A percentile compares a stretch with the other conserved stretches of the same genome.
These are phyloP conservation scores for Brachionus paranguensis DNA, from an alignment of 1,140 invertebrate genomes.

Conservation along the genomic window DNA sequence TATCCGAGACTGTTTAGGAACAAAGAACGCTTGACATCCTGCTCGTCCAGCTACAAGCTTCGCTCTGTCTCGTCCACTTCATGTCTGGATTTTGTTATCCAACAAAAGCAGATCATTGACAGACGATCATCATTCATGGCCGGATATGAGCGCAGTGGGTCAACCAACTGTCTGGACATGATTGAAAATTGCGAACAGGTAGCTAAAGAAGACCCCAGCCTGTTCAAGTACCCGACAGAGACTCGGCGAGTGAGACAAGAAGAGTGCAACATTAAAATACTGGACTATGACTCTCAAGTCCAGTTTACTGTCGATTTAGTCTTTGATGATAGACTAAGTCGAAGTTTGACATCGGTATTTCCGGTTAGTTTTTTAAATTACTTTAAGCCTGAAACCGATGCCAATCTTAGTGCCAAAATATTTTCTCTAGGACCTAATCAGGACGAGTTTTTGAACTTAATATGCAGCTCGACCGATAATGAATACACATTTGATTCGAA, in stretches of 20 bases:
- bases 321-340: neutral
- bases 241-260: neutral
- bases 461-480: neutral
- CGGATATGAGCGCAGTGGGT: neutral
- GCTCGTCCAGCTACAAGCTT: neutral
- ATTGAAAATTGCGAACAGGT: neutral
- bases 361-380: neutral
- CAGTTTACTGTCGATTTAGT: neutral
- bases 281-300: neutral
- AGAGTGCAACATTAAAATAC: neutral
- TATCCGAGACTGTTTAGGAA: conserved; percentile 32
- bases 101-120: conserved; percentile 32
- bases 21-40: neutral
- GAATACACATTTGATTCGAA: conserved; percentile 12
- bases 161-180: neutral
- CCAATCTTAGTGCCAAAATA: neutral
- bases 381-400: neutral
- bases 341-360: neutral
- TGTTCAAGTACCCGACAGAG: neutral
- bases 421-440: neutral
- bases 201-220: neutral
- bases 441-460: neutral
- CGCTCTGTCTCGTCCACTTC: neutral
- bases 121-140: neutral
- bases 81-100: conserved; percentile 30